Conservation (phyloP, 2,888 invertebrate genomes). For the Thalpophila matura region DNA sequence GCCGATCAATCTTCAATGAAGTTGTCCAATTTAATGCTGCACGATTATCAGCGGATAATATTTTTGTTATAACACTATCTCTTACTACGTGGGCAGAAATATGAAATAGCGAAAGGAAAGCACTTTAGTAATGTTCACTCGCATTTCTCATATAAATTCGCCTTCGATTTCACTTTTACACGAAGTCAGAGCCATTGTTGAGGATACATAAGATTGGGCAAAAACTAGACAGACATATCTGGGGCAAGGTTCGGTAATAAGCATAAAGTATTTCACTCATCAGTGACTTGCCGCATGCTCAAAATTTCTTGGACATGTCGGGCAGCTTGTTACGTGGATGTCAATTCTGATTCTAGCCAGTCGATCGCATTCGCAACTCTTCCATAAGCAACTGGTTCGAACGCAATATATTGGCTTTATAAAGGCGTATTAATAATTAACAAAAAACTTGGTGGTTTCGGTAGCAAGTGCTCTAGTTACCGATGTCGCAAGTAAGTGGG, state of each 20-base stretch:
- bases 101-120: slow-evolving; percentile 69
- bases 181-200: slow-evolving; percentile 45
- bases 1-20: slow-evolving; percentile 85
- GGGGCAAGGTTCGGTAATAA: slow-evolving; percentile 42
- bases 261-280: slow-evolving; percentile 49
- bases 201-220: slow-evolving; percentile 48
- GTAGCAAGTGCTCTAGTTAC: slow-evolving; percentile 85
- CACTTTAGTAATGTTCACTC: slow-evolving; percentile 50
- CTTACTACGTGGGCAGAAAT: slow-evolving; percentile 70
- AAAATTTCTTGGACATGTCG: slow-evolving; percentile 48
- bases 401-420: slow-evolving; percentile 71
- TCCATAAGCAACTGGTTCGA: slow-evolving; percentile 67
- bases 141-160: slow-evolving; percentile 54
- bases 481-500: slow-evolving; percentile 85
- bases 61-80: slow-evolving; percentile 78
- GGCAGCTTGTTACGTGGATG: slow-evolving; percentile 55
- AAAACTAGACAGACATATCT: slow-evolving; percentile 48
- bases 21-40: slow-evolving; percentile 82
- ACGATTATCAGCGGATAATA: slow-evolving; percentile 74
- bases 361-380: slow-evolving; percentile 62
- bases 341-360: slow-evolving; percentile 55
- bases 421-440: slow-evolving; percentile 78
- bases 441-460: slow-evolving; percentile 77
- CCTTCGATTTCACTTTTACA: slow-evolving; percentile 51
- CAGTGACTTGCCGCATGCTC: slow-evolving; percentile 21